A percentile compares a stretch with the other conserved stretches of the same genome.
Evolutionary conservation across 2,888 invertebrate genomes (phyloP).

Genomic region (Troides oblongomaculatus): DNA sequence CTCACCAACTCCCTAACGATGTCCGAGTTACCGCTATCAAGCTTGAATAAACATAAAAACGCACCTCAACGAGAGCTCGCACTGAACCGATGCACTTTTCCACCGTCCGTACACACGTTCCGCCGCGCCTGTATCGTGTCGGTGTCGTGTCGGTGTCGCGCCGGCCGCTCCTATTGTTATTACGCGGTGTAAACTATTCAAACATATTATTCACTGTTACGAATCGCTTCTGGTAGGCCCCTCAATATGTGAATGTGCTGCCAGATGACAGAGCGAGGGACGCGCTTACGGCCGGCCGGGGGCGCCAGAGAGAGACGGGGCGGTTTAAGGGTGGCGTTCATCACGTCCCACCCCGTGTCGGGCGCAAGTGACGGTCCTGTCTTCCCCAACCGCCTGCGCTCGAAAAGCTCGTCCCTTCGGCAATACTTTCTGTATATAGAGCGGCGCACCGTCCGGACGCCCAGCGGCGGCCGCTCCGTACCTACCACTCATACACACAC

Average conservation of each 20-base stretch:
- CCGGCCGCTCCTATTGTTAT: constrained; percentile 51
- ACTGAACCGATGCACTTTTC: too few relatives aligned
- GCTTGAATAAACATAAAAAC: constrained; percentile 66
- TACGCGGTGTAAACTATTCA: constrained; percentile 61
- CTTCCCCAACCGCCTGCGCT: constrained; percentile 70
- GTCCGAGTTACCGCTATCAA: constrained; percentile 74
- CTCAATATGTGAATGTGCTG: constrained; percentile 63
- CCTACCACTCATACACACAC: too few relatives aligned
- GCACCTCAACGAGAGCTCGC: constrained; percentile 51
- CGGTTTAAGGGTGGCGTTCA: constrained; percentile 66
- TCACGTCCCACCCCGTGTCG: constrained; percentile 74
- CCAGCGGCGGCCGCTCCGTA: too few relatives aligned
- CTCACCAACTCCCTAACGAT: constrained; percentile 64
- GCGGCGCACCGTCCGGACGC: neutral
- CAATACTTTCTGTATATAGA: constrained; percentile 41
- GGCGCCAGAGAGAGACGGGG: constrained; percentile 52
- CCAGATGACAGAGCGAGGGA: constrained; percentile 67
- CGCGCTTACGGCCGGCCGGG: constrained; percentile 37
- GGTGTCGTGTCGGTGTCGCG: too few relatives aligned
- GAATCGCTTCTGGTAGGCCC: constrained; percentile 73
- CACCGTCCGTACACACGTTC: too few relatives aligned
- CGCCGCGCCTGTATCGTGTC: too few relatives aligned
- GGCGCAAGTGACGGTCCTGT: constrained; percentile 69
- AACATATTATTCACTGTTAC: constrained; percentile 76
- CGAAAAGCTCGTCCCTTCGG: constrained; percentile 62